phyloP scores from a whole-genome alignment of 2,797 vertebrate genomes.

The Myoxocephalus aenaeus region DNA sequence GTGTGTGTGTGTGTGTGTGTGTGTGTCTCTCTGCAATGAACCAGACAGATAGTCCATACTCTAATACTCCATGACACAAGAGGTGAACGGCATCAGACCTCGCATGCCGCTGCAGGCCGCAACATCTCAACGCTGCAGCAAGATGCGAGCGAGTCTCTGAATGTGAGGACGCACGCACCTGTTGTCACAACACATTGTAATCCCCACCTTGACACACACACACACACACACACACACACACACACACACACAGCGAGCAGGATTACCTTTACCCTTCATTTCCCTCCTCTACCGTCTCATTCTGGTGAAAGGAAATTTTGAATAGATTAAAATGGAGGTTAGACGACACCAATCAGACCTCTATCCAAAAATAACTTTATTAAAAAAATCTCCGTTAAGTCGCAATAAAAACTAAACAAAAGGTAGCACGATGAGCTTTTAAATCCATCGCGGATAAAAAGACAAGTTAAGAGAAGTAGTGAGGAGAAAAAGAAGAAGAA shows the following conservation, averaged over 20 bases:
- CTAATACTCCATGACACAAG: slow-evolving; percentile 74
- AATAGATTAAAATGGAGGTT: slow-evolving; percentile 30
- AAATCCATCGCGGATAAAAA: slow-evolving; percentile 19
- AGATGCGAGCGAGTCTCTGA: slow-evolving; percentile 31
- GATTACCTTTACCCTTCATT: slow-evolving; percentile 13
- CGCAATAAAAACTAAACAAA: background rate
- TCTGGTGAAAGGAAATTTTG: background rate
- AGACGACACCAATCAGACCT: slow-evolving; percentile 20
- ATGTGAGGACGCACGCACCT: slow-evolving; percentile 42
- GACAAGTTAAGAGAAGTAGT: background rate
- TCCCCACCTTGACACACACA: slow-evolving; percentile 55
- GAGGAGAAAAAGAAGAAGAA: background rate
- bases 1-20: background rate
- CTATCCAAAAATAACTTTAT: slow-evolving; percentile 21
- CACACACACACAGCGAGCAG: background rate
- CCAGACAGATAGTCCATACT: slow-evolving; percentile 65
- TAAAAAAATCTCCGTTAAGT: background rate
- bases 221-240: background rate
- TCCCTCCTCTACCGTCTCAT: background rate
- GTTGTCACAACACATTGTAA: slow-evolving; percentile 71
- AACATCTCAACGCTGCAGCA: slow-evolving; percentile 51
- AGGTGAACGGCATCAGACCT: slow-evolving; percentile 75
- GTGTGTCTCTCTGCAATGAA: slow-evolving; percentile 44
- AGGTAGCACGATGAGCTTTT: slow-evolving; percentile 9
- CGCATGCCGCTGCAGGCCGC: slow-evolving; percentile 70